These are phyloP conservation scores for Chaunax sp. DNA, from an alignment of 2,797 vertebrate species.

Conservation along the genomic window DNA sequence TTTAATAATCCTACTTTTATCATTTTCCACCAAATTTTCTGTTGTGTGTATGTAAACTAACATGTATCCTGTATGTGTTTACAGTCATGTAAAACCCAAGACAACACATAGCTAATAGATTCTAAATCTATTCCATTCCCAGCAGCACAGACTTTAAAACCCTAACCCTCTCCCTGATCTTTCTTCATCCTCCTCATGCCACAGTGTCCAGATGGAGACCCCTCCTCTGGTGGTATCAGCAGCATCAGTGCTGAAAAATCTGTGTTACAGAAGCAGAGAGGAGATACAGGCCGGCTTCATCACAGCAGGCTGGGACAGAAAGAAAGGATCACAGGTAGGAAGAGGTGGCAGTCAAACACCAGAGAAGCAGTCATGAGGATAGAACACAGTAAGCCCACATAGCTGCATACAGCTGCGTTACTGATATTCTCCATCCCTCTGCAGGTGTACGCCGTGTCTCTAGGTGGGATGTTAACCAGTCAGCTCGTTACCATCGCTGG, in stretches of 20 bases:
- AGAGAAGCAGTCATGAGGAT: neutral
- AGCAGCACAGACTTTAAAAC: neutral
- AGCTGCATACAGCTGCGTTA: neutral
- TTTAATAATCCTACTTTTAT: neutral
- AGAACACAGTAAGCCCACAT: neutral
- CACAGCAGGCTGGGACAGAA: constrained; percentile 89
- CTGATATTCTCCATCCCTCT: neutral
- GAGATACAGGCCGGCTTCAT: constrained; percentile 89
- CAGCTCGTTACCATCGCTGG: constrained; percentile 87
- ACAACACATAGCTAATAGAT: neutral
- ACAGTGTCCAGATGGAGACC: constrained; percentile 85
- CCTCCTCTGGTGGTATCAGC: constrained; percentile 86
- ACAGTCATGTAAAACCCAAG: too few relatives aligned
- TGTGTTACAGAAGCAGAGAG: constrained; percentile 87
- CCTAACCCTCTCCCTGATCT: neutral
- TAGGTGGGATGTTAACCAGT: constrained; percentile 86
- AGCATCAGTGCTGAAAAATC: constrained; percentile 84
- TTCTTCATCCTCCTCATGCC: neutral
- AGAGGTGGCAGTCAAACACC: neutral
- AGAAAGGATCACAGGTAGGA: constrained; percentile 85
- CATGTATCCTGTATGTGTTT: too few relatives aligned
- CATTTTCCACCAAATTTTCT: too few relatives aligned
- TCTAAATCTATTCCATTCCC: neutral
- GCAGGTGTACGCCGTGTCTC: constrained; percentile 80
- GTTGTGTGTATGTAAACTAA: too few relatives aligned